Evolutionary conservation across 1,140 invertebrate genomes (phyloP).

Genomic region (Elymnias hypermnestra): DNA sequence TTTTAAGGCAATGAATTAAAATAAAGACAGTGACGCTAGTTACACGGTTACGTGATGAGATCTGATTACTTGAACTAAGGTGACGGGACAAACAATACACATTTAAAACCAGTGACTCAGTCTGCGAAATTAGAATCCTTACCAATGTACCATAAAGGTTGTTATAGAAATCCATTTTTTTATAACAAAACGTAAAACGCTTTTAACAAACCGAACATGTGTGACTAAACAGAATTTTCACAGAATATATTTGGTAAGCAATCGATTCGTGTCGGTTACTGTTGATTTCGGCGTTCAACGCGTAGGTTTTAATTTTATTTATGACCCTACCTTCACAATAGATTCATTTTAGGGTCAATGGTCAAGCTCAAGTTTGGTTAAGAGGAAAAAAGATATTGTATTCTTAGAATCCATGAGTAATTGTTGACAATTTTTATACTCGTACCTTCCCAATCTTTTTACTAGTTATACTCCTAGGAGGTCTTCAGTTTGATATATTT

Average conservation of each 20-base stretch:
- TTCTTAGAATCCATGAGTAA: slow-evolving; percentile 13
- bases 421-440: slow-evolving; percentile 1
- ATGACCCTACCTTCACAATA: slow-evolving; percentile 11
- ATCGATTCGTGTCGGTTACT: slow-evolving; percentile 44
- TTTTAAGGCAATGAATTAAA: too few relatives aligned
- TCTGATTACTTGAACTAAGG: too few relatives aligned
- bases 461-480: too few relatives aligned
- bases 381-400: slow-evolving; percentile 7
- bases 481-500: too few relatives aligned
- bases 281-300: slow-evolving; percentile 19
- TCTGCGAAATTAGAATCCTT: too few relatives aligned
- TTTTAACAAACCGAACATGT: slow-evolving; percentile 5
- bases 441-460: too few relatives aligned
- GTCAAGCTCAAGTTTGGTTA: slow-evolving; percentile 1
- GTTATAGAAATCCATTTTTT: neutral
- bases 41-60: too few relatives aligned
- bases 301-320: slow-evolving; percentile 16
- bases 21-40: too few relatives aligned
- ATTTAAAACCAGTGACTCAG: too few relatives aligned
- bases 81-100: too few relatives aligned
- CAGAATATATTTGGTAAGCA: slow-evolving; percentile 22
- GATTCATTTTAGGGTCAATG: slow-evolving; percentile 12
- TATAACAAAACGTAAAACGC: neutral
- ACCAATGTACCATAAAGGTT: too few relatives aligned
- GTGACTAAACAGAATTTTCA: slow-evolving; percentile 16